These are phyloP conservation scores for Sceloporus undulatus DNA, from an alignment of 2,113 vertebrate genomes.

Conservation along the genomic window DNA sequence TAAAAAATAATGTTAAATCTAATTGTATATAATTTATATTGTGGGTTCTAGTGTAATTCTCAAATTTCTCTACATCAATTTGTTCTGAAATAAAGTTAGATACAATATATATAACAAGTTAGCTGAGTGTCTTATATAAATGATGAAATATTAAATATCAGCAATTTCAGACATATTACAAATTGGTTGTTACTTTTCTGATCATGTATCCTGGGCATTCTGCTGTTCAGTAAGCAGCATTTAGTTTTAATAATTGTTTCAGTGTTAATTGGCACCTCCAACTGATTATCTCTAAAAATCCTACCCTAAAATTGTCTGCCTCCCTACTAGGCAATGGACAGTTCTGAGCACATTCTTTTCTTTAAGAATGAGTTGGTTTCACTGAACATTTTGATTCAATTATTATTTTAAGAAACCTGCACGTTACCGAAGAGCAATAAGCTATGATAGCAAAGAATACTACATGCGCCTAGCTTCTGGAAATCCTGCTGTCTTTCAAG, in stretches of 20 bases:
- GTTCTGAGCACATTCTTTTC: neutral
- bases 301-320: conserved; percentile 17
- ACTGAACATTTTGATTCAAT: conserved; percentile 37
- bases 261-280: conserved; percentile 24
- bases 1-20: no score
- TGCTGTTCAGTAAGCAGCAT: conserved; percentile 21
- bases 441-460: conserved; percentile 98
- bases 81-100: conserved; percentile 17
- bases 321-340: neutral
- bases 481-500: conserved; percentile 92
- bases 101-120: neutral
- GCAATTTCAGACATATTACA: neutral
- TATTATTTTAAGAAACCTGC: conserved; percentile 87
- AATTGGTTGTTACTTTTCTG: neutral
- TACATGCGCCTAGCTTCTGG: conserved; percentile 94
- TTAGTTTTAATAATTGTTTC: neutral
- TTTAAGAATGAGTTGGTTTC: conserved; percentile 15
- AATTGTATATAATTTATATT: neutral
- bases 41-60: neutral
- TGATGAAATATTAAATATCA: rapidly evolving
- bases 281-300: neutral
- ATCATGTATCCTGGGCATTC: neutral
- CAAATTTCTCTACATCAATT: rapidly evolving
- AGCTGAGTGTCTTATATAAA: neutral
- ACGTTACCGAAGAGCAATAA: conserved; percentile 94